Evolutionary conservation across 23 tunicate species (phyloP), one percentile per base, ranked within the genome.

Genomic region (Ascidia mentula): DNA sequence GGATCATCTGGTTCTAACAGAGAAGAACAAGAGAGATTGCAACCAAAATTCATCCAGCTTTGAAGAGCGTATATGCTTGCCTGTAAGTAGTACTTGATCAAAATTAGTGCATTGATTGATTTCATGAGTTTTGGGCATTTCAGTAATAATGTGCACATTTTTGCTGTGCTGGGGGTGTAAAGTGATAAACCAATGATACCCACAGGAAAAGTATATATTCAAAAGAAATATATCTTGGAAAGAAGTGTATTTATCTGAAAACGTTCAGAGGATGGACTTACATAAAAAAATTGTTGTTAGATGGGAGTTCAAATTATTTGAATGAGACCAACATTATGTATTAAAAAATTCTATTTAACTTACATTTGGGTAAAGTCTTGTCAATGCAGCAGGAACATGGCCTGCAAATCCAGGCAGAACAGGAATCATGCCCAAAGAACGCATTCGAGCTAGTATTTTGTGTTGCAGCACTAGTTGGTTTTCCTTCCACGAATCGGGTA

Each of bases 401-500:
- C 99, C 99, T 46, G 99, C 96, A 79, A 96, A 96, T 13, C 87
- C 99, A 38, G 99, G 99, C 22, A 96, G 75, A 40, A 96, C 96
- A 31, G 99, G 99, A 46, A 89, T 86, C 94, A 96, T 96, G 24
- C 96, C 99, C 17, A 96, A 75, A 8, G 88, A 80, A 38, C 96
- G 61, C 99, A 96, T 96, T 40, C 99, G 86, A 7, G 31, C 13
- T n/a, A 96, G 38, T n/a, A 96, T 96, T 61, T 86, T 59, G 72
- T 87, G 96, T 72, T 87, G 96, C 72, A 96, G 77, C 6, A 77
- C 77, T 18, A 90, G 87, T 72, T 96, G 99, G 37, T 60, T 69
- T 28, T 86, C 80, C 31, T 80, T 96, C 99, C 99, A 96, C 0
- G 95, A 86, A 24, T 40, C 37, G 13, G 92, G 87, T 1, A 90